Conservation (phyloP, 2,797 vertebrate genomes). For the Enteromius viviparus region DNA sequence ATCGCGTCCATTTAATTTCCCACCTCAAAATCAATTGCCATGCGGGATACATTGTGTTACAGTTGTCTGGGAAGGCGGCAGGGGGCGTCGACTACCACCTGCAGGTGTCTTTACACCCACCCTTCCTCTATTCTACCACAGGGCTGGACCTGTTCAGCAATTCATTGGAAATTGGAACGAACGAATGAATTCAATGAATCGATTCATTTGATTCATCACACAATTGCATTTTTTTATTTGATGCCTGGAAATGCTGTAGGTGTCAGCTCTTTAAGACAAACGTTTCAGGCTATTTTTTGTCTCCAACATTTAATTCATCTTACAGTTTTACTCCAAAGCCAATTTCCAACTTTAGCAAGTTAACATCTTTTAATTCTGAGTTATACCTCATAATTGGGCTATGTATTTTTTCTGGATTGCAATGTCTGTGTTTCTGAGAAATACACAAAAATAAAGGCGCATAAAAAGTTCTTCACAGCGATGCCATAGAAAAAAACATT, state of each 20-base stretch:
- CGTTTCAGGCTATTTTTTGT: neutral
- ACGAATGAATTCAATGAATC: neutral
- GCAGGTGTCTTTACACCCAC: slow-evolving; percentile 23
- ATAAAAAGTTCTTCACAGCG: too few species aligned
- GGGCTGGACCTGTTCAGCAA: slow-evolving; percentile 15
- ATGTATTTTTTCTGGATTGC: neutral
- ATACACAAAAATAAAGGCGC: neutral
- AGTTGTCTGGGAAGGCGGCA: slow-evolving; percentile 35
- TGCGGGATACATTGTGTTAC: neutral
- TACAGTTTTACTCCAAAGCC: neutral
- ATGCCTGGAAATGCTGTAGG: neutral
- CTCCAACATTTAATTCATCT: neutral
- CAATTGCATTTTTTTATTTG: neutral
- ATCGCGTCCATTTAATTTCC: slow-evolving; percentile 20
- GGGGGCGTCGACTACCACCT: slow-evolving; percentile 42
- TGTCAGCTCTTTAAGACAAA: neutral
- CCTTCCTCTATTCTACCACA: neutral
- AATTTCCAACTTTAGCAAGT: neutral
- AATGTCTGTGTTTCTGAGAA: neutral
- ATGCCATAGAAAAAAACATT: too few species aligned
- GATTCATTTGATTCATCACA: neutral
- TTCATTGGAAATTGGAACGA: neutral
- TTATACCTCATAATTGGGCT: too few species aligned
- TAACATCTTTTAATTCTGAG: too few species aligned
- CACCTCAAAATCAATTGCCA: slow-evolving; percentile 18